Evolutionary conservation across 2,113 vertebrate species (phyloP).

Genomic region (Leucopsar rothschildi): DNA sequence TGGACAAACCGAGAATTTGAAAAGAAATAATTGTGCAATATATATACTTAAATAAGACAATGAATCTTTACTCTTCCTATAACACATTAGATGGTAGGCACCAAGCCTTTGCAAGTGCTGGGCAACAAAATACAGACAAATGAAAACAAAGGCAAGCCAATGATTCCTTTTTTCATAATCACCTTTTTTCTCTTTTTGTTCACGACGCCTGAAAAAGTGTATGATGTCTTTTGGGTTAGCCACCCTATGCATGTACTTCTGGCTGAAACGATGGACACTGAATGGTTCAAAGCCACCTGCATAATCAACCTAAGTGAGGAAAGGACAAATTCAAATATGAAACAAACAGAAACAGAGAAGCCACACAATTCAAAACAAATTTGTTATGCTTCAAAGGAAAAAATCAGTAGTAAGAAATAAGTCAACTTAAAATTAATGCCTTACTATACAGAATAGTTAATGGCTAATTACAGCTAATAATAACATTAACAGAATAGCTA

Average conservation of each 20-base stretch:
- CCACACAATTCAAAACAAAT: not conserved
- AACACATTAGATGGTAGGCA: not conserved
- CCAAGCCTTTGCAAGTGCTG: not conserved
- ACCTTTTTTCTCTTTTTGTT: constrained; percentile 83
- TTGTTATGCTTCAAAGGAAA: not conserved
- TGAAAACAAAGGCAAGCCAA: not conserved
- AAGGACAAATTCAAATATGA: not conserved
- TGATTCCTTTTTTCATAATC: not conserved
- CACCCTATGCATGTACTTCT: constrained; percentile 90
- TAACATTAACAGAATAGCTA: not conserved
- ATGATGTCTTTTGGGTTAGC: constrained; percentile 96
- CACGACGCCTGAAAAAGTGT: constrained; percentile 87
- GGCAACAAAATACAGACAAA: not conserved
- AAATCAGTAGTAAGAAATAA: not conserved
- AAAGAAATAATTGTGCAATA: not conserved
- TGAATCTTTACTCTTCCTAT: not conserved
- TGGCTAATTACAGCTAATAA: not conserved
- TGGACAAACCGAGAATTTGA: not conserved
- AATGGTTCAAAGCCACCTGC: constrained; percentile 93
- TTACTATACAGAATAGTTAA: not conserved
- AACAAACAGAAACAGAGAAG: not conserved
- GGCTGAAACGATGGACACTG: constrained; percentile 88
- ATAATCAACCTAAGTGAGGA: constrained; percentile 86
- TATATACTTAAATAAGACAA: not conserved
- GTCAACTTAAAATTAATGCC: not conserved